Evolutionary conservation across 2,888 invertebrate genomes (phyloP), one percentile per base, ranked within the genome.

Genomic region (Disparrhopalites patrizii): DNA sequence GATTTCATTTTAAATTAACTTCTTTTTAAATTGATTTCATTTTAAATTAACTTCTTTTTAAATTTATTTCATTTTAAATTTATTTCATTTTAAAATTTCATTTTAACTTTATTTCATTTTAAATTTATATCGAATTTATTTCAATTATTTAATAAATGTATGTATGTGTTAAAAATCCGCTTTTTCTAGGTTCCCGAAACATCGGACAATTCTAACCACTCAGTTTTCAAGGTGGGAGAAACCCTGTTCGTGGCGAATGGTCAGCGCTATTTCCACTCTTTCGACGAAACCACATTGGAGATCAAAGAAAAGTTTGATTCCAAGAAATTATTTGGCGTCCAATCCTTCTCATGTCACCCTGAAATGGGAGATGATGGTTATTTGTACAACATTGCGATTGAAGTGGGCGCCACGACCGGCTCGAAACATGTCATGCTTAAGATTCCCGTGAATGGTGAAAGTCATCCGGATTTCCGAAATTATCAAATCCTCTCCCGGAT

Each of bases 181-280:
- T n/a, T n/a, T n/a, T n/a, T n/a, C 15, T 13, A 68, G 65, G 33
- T 52, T 7, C 68, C 66, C 18, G 68, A 66, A 30, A 30, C 27
- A 18, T 60, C 62, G 1, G 68, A 68, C 47, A 68, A 68, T 40
- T 30, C 43, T 1, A 66, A 62, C 30, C 56, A 50, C 18, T 47
- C 43, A 23, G 27, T 66, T 8, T 62, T 61, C 38, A 23, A 36
- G 2, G 18, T 52, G 2, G 52, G 52, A 3, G 28, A 52, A 3
- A 18, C n/a, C 3, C 27, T 30, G 5, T 52, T 28, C 52, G 52
- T 30, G 8, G 27, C 52, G 3, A 52, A 52, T n/a, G 52, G 52
- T 8, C 52, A 52, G n/a, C 3, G 8, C 2, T 52, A 28, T 18
- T 52, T 52, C 13, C 7, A 4, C 28, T 5, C 7, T 13, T 23